phyloP scores from a whole-genome alignment of 2,888 invertebrate genomes.

The Agrochola lychnidis region DNA sequence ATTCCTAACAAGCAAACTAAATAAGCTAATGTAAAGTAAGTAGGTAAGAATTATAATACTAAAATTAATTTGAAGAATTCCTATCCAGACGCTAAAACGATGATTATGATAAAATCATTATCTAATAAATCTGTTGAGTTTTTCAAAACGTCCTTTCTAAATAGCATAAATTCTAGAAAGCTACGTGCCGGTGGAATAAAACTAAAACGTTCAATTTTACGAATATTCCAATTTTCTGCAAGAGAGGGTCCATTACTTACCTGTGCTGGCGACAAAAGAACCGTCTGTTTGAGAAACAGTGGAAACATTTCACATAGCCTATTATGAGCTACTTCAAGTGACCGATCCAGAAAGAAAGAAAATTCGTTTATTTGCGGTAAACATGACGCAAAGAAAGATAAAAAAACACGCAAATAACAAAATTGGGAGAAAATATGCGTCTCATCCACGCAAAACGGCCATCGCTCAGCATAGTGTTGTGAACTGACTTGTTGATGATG shows the following conservation, averaged over 20 bases:
- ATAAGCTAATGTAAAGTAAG: no score
- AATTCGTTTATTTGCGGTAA: no score
- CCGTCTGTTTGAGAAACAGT: constrained; percentile 19
- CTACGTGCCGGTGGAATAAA: not conserved
- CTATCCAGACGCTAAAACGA: no score
- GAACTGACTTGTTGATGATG: not conserved
- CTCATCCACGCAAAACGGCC: no score
- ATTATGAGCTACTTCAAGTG: not conserved
- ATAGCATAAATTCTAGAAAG: not conserved
- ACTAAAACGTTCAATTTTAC: constrained; percentile 40
- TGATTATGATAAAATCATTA: not conserved
- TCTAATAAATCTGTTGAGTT: not conserved
- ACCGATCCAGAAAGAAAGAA: no score
- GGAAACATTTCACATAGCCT: constrained; percentile 10
- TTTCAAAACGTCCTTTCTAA: not conserved
- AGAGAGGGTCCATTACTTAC: constrained; percentile 69
- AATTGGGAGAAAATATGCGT: no score
- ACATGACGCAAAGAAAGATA: no score
- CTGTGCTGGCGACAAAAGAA: constrained; percentile 61
- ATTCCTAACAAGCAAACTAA: no score
- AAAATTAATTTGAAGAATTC: no score
- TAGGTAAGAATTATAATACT: no score
- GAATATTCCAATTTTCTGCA: constrained; percentile 68
- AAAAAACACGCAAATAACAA: no score
- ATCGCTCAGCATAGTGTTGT: no score